Conservation (phyloP, 1,140 invertebrate species). For the Hypothenemus hampei region DNA sequence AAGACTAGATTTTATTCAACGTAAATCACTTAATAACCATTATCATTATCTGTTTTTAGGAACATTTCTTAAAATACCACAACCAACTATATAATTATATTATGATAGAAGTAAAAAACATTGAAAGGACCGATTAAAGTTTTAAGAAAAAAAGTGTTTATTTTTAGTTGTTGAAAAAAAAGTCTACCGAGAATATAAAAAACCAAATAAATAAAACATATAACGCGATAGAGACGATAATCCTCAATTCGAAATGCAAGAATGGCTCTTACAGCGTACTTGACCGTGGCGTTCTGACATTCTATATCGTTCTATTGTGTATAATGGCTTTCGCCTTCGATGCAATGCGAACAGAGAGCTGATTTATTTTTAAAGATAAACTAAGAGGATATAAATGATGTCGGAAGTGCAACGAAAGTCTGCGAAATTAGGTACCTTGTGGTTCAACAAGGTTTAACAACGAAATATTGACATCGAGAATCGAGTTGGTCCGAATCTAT, state of each 20-base stretch:
- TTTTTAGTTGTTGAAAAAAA: background rate
- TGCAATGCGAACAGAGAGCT: conserved; percentile 6
- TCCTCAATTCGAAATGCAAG: conserved; percentile 1
- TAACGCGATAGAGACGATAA: conserved; percentile 9
- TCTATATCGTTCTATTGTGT: conserved; percentile 16
- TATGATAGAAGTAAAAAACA: no score
- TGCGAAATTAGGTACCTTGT: no score
- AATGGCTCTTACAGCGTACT: conserved; percentile 1
- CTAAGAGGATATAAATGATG: conserved; percentile 2
- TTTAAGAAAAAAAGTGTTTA: no score
- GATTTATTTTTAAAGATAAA: conserved; percentile 10
- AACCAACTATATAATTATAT: no score
- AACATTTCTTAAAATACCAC: no score
- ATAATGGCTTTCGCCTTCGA: conserved; percentile 15
- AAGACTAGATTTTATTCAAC: no score
- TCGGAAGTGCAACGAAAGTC: conserved; percentile 6
- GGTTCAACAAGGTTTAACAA: no score
- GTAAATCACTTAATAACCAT: no score
- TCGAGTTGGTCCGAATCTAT: no score
- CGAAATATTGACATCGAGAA: no score
- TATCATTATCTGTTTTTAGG: no score
- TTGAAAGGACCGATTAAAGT: no score
- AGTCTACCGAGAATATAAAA: background rate
- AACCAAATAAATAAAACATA: conserved; percentile 3
- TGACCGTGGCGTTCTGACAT: conserved; percentile 13